Evolutionary conservation across 2,797 vertebrate genomes (phyloP), one percentile per base, ranked within the genome.

Genomic region (Enteromius treurensis): DNA sequence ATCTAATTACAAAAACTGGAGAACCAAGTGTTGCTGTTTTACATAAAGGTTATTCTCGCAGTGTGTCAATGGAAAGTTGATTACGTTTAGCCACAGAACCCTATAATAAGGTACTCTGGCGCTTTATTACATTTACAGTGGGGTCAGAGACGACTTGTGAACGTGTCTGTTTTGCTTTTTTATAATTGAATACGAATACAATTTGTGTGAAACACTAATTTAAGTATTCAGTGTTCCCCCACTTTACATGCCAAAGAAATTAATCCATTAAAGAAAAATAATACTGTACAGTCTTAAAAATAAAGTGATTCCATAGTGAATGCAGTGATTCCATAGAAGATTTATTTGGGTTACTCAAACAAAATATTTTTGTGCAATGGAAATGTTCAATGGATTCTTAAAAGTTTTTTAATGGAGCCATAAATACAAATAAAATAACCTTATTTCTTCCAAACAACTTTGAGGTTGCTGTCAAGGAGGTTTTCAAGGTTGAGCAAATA

Each of bases 11-110:
- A 13, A 81, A 19, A 32, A 34, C 17, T 45, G 5, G 5, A 34
- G 19, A 58, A 76, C 17, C 23, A 58, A 77, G 62, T 77, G 71
- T 74, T 82, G 32, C 60, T 45, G 8, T 75, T 76, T 65, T 75
- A 64, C 9, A 11, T 74, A 34, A 71, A 47, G 51, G n/a, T 80
- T 71, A 82, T 67, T 32, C 34, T n/a, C 29, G 5, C 15, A 26
- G 42, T 53, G 45, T 65, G n/a, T 55, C 32, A 81, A 34, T 7
- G 51, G 26, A 64, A 37, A 37, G 29, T 23, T 37, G 32, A 40
- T 67, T 45, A 55, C 0, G 47, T 51, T 32, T 67, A 32, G 34
- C 34, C 34, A n/a, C 2, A 1, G 17, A 23, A 34, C 29, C 21
- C 5, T 37, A 49, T 64, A 51, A 64, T 10, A 37, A 2, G 21